Percentiles rank a stretch among this genome's conserved stretches.
phyloP scores from a whole-genome alignment of 2,113 vertebrate genomes.

The Seriola rivoliana region DNA sequence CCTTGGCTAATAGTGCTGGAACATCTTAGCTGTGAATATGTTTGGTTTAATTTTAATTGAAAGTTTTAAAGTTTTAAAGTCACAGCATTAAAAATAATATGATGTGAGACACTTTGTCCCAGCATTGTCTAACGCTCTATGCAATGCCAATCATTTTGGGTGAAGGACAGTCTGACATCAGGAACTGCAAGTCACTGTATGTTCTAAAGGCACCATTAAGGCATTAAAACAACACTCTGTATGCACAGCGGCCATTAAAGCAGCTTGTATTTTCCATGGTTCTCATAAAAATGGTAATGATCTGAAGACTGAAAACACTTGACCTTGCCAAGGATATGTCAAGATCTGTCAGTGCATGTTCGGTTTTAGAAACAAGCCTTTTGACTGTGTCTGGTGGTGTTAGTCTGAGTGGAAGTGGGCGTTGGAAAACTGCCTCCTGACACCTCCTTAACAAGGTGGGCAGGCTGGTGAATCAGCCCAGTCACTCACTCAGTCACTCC shows the following conservation, averaged over 20 bases:
- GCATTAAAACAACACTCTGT: constrained; percentile 71
- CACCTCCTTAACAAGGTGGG: constrained; percentile 85
- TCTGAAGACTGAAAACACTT: constrained; percentile 78
- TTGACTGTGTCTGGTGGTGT: constrained; percentile 74
- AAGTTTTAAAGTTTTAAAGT: constrained; percentile 15
- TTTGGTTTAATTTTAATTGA: constrained; percentile 45
- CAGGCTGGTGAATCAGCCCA: constrained; percentile 79
- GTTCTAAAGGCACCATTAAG: constrained; percentile 70
- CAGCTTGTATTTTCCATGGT: constrained; percentile 79
- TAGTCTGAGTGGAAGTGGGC: constrained; percentile 81
- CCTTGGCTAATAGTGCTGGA: constrained; percentile 31
- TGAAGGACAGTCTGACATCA: constrained; percentile 35
- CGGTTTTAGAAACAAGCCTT: constrained; percentile 67
- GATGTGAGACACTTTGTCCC: constrained; percentile 46
- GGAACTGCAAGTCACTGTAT: constrained; percentile 49
- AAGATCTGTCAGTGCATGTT: constrained; percentile 74
- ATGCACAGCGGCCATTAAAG: constrained; percentile 73
- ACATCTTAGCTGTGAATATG: constrained; percentile 46
- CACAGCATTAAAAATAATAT: constrained; percentile 21
- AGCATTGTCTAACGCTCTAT: constrained; percentile 39
- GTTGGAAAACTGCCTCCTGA: constrained; percentile 82
- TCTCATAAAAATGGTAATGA: constrained; percentile 82
- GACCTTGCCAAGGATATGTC: constrained; percentile 81
- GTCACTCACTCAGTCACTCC: constrained; percentile 68
- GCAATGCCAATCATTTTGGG: constrained; percentile 30